Evolutionary conservation across 2,113 vertebrate genomes (phyloP).

Genomic region (Anoplopoma fimbria): DNA sequence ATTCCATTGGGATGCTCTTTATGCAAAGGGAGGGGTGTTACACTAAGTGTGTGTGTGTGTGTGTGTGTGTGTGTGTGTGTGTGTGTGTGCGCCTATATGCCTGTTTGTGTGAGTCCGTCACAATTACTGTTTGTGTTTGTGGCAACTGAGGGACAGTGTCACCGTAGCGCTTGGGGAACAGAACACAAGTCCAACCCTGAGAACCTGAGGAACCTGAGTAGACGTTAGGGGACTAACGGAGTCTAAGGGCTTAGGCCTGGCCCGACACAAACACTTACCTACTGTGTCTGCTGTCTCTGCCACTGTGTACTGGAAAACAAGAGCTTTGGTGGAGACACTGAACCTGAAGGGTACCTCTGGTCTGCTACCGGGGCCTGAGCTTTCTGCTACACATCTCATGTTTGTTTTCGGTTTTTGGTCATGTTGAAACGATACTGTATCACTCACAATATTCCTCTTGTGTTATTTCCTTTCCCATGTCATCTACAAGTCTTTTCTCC

Average conservation of each 20-base stretch:
- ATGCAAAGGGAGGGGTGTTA: slow-evolving; percentile 61
- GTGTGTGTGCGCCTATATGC: slow-evolving; percentile 16
- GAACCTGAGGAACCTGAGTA: slow-evolving; percentile 78
- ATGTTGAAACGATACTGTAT: slow-evolving; percentile 62
- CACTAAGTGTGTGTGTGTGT: slow-evolving; percentile 20
- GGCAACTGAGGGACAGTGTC: slow-evolving; percentile 69
- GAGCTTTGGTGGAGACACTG: slow-evolving; percentile 77
- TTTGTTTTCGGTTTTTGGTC: slow-evolving; percentile 72
- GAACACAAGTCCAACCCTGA: slow-evolving; percentile 70
- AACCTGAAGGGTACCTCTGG: slow-evolving; percentile 61
- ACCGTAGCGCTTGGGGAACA: slow-evolving; percentile 59
- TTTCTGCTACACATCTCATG: slow-evolving; percentile 66
- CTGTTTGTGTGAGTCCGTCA: slow-evolving; percentile 65
- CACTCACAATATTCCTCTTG: slow-evolving; percentile 70
- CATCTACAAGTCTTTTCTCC: slow-evolving; percentile 51
- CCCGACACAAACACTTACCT: slow-evolving; percentile 80
- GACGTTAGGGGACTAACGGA: slow-evolving; percentile 77
- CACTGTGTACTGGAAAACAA: slow-evolving; percentile 82
- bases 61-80: slow-evolving; percentile 24
- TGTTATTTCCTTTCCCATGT: slow-evolving; percentile 67
- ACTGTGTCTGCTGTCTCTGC: slow-evolving; percentile 79
- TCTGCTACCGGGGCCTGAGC: slow-evolving; percentile 47
- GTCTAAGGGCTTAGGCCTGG: slow-evolving; percentile 78
- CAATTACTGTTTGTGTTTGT: slow-evolving; percentile 82
- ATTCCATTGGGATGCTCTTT: slow-evolving; percentile 79